Evolutionary conservation across 2,888 invertebrate genomes (phyloP).

Genomic region (Dicranocentrus wangi): DNA sequence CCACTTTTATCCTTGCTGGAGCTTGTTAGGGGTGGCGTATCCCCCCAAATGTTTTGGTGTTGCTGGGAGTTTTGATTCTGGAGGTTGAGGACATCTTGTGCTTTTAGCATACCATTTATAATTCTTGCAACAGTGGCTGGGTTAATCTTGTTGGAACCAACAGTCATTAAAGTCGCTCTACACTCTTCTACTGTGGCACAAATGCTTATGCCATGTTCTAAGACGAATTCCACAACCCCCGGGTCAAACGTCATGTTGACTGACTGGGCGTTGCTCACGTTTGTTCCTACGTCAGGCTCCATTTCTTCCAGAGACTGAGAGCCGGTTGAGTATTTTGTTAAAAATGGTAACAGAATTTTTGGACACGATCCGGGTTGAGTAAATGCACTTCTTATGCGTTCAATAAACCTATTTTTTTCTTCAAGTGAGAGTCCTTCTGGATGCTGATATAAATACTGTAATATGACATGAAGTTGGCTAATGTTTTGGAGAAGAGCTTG

Average conservation of each 20-base stretch:
- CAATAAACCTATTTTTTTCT: slow-evolving; percentile 56
- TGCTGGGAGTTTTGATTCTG: slow-evolving; percentile 76
- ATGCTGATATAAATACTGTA: slow-evolving; percentile 58
- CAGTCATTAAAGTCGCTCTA: slow-evolving; percentile 86
- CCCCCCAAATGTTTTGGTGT: slow-evolving; percentile 73
- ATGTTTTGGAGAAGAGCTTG: slow-evolving; percentile 53
- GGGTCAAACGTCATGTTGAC: slow-evolving; percentile 69
- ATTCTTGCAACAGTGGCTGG: slow-evolving; percentile 89
- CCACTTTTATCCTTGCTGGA: slow-evolving; percentile 63
- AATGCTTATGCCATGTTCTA: slow-evolving; percentile 93
- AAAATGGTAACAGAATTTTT: slow-evolving; percentile 56
- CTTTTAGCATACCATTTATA: slow-evolving; percentile 89
- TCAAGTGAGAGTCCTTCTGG: slow-evolving; percentile 56
- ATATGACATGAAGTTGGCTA: slow-evolving; percentile 62
- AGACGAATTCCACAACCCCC: slow-evolving; percentile 86
- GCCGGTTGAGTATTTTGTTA: slow-evolving; percentile 58
- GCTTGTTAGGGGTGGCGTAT: slow-evolving; percentile 55
- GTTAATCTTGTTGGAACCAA: slow-evolving; percentile 85
- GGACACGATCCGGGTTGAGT: slow-evolving; percentile 51
- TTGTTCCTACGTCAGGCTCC: slow-evolving; percentile 46
- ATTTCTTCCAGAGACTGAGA: slow-evolving; percentile 51
- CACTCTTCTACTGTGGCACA: slow-evolving; percentile 91
- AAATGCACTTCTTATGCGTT: slow-evolving; percentile 49
- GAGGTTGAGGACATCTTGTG: slow-evolving; percentile 82
- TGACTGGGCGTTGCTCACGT: slow-evolving; percentile 49